Percentiles rank a stretch among this genome's conserved stretches.
Conservation (phyloP, 2,888 invertebrate genomes). For the Auanema freiburgensis region DNA sequence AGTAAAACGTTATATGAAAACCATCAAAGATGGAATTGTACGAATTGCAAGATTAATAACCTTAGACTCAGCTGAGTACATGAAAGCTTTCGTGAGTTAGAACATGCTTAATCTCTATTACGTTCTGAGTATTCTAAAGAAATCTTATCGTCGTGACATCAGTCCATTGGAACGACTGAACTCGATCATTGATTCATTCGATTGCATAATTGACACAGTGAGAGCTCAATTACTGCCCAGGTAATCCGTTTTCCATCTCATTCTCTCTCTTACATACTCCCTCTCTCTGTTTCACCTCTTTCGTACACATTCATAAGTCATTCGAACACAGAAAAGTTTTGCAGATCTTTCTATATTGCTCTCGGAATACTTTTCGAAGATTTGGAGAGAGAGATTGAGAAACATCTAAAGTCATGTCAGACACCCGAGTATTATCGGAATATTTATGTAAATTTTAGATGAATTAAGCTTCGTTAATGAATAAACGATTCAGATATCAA, state of each 20-base stretch:
- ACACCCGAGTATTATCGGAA: conserved; percentile 37
- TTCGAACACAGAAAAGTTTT: not conserved
- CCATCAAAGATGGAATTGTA: conserved; percentile 2
- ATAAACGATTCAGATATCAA: conserved; percentile 5
- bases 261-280: not conserved
- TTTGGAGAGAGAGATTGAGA: conserved; percentile 26
- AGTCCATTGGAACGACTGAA: conserved; percentile 27
- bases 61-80: conserved; percentile 17
- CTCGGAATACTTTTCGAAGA: conserved; percentile 7
- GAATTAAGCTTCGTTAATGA: not conserved
- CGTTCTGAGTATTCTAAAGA: conserved; percentile 16
- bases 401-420: conserved; percentile 25
- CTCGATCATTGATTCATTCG: conserved; percentile 29
- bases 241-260: conserved; percentile 9
- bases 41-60: conserved; percentile 15
- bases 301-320: too few species aligned
- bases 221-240: conserved; percentile 31
- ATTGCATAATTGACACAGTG: conserved; percentile 28
- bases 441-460: conserved; percentile 30
- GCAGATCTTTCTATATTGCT: conserved; percentile 29
- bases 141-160: conserved; percentile 36
- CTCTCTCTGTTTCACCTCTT: not conserved
- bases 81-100: conserved; percentile 15
- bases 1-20: not conserved
- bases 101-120: not conserved